Percentiles rank a stretch among this genome's conserved stretches.
These are phyloP conservation scores for Agapornis roseicollis DNA, from an alignment of 2,113 vertebrate genomes.

Conservation along the genomic window DNA sequence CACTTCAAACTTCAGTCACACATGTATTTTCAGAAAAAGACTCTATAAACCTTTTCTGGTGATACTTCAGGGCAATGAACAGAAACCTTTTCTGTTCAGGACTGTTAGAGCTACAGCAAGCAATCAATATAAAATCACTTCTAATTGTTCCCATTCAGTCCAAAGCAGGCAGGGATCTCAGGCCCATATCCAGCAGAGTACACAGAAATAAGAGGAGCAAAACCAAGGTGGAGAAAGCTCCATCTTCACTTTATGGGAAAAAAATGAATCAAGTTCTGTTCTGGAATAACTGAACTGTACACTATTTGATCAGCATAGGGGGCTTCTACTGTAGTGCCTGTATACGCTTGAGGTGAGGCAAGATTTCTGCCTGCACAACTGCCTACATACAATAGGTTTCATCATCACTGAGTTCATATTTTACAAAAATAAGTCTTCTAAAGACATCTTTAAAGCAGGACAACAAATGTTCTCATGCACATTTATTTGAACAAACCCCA, in stretches of 20 bases:
- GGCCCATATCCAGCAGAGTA: background rate
- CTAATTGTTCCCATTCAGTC: background rate
- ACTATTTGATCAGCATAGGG: background rate
- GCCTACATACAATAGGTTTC: background rate
- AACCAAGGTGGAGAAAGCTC: background rate
- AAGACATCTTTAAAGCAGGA: background rate
- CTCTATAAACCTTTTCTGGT: background rate
- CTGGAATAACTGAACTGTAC: background rate
- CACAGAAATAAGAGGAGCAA: background rate
- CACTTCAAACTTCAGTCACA: background rate
- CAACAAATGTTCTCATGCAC: background rate
- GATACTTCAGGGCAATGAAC: background rate
- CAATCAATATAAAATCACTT: background rate
- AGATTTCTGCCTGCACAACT: background rate
- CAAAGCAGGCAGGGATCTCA: background rate
- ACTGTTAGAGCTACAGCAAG: background rate
- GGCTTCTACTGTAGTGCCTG: background rate
- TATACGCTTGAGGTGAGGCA: background rate
- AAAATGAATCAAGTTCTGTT: background rate
- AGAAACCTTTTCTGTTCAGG: background rate
- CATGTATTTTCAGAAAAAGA: background rate
- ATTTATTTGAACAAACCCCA: background rate
- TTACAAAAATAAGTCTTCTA: background rate
- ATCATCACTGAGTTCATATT: background rate
- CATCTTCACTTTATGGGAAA: background rate